Conservation (phyloP, 2,113 vertebrate species). For the Motacilla tschutschensis region DNA sequence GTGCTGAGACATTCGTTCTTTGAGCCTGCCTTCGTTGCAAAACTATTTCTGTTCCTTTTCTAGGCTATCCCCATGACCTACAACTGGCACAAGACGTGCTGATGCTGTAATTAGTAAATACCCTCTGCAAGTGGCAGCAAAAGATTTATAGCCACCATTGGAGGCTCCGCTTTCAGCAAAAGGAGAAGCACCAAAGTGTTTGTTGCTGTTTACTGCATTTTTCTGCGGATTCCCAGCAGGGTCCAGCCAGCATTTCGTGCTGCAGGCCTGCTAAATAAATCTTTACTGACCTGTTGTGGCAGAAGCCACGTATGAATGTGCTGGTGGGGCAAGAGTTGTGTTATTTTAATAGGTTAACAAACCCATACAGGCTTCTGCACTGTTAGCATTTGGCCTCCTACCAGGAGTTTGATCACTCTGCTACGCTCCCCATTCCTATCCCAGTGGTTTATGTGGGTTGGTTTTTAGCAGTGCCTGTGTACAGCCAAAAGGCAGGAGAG, state of each 20-base stretch:
- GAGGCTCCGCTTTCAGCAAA: not conserved
- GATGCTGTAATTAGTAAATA: slow-evolving; percentile 34
- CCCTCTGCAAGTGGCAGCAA: not conserved
- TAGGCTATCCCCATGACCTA: slow-evolving; percentile 2
- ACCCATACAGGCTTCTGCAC: not conserved
- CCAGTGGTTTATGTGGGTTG: not conserved
- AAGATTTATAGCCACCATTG: slow-evolving; percentile 15
- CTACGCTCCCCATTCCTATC: not conserved
- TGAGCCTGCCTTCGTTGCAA: slow-evolving; percentile 10
- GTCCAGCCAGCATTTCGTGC: not conserved
- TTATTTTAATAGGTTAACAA: slow-evolving; percentile 18
- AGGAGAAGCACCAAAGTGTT: not conserved
- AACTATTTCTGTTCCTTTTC: slow-evolving; percentile 42
- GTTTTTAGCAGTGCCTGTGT: not conserved
- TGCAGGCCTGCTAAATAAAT: not conserved
- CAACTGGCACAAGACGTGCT: not conserved
- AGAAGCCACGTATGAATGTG: not conserved
- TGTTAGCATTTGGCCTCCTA: slow-evolving; percentile 27
- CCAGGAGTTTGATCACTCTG: not conserved
- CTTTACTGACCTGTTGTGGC: slow-evolving; percentile 3
- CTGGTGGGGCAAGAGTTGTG: not conserved
- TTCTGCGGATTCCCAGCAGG: not conserved
- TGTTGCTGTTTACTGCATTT: not conserved
- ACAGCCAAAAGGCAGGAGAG: not conserved
- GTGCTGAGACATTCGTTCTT: not conserved